Conservation (phyloP, 2,888 invertebrate species). For the Polydrusus tereticollis region DNA sequence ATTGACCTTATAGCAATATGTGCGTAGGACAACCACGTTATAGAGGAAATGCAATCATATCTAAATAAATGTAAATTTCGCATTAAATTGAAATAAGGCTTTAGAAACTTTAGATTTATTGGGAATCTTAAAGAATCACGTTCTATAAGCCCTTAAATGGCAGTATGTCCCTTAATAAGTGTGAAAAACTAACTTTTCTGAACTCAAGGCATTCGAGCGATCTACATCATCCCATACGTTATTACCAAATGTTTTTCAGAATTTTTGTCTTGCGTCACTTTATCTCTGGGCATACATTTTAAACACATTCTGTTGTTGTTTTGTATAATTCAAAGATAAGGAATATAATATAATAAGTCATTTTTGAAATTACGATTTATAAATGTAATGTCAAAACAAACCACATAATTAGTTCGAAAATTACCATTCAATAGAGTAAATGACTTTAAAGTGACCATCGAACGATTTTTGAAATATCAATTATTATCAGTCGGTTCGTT, state of each 20-base stretch:
- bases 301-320: slow-evolving; percentile 38
- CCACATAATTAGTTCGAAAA: slow-evolving; percentile 43
- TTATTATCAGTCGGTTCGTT: slow-evolving; percentile 16
- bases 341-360: slow-evolving; percentile 12
- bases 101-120: too few relatives aligned
- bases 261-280: slow-evolving; percentile 40
- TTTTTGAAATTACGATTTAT: slow-evolving; percentile 44
- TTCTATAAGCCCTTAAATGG: too few relatives aligned
- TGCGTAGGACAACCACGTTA: too few relatives aligned
- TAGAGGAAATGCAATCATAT: too few relatives aligned
- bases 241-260: slow-evolving; percentile 16
- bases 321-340: slow-evolving; percentile 38
- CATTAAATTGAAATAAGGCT: too few relatives aligned
- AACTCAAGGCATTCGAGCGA: neutral
- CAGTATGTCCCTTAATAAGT: too few relatives aligned
- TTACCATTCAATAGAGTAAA: slow-evolving; percentile 40
- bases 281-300: slow-evolving; percentile 27
- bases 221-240: slow-evolving; percentile 4
- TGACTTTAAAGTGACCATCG: slow-evolving; percentile 9
- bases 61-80: too few relatives aligned
- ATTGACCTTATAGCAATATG: too few relatives aligned
- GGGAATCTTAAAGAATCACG: too few relatives aligned
- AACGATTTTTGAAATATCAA: neutral
- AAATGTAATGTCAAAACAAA: slow-evolving; percentile 29
- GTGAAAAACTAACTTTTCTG: too few relatives aligned